Conservation (phyloP, 1,140 invertebrate species). For the Drosophila tristis region DNA sequence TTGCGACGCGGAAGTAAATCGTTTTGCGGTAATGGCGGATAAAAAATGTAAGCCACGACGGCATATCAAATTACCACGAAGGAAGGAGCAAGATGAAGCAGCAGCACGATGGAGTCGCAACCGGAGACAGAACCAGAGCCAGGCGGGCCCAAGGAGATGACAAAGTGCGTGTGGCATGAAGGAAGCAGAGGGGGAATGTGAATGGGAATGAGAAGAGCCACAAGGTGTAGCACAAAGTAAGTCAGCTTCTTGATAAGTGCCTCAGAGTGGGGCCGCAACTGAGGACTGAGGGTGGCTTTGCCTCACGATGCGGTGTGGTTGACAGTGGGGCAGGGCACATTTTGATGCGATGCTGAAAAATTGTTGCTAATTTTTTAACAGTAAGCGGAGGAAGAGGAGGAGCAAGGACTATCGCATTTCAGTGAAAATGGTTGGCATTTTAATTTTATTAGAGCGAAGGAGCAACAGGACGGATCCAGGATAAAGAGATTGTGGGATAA, state of each 20-base stretch:
- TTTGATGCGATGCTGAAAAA: conserved; percentile 78
- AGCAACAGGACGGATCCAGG: conserved; percentile 33
- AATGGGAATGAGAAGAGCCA: conserved; percentile 4
- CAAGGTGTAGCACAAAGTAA: conserved; percentile 75
- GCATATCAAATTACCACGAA: conserved; percentile 74
- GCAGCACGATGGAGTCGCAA: neutral
- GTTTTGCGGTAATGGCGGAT: conserved; percentile 71
- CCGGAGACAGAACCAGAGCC: conserved; percentile 31
- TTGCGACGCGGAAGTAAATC: conserved; percentile 69
- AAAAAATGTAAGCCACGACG: conserved; percentile 76
- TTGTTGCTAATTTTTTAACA: conserved; percentile 80
- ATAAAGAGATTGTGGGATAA: conserved; percentile 26
- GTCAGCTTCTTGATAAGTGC: conserved; percentile 70
- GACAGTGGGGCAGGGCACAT: conserved; percentile 58
- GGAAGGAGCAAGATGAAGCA: neutral
- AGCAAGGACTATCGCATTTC: conserved; percentile 59
- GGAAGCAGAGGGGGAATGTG: conserved; percentile 3
- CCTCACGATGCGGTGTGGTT: conserved; percentile 70
- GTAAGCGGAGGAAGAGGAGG: conserved; percentile 43
- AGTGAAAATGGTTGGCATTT: conserved; percentile 74
- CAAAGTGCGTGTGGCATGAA: conserved; percentile 60
- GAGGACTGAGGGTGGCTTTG: conserved; percentile 29
- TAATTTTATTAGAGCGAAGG: conserved; percentile 65
- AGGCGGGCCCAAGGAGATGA: conserved; percentile 47
- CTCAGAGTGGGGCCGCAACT: conserved; percentile 7